A percentile compares a stretch with the other conserved stretches of the same genome.
phyloP scores from a whole-genome alignment of 2,113 vertebrate genomes.

The Saimiri boliviensis region DNA sequence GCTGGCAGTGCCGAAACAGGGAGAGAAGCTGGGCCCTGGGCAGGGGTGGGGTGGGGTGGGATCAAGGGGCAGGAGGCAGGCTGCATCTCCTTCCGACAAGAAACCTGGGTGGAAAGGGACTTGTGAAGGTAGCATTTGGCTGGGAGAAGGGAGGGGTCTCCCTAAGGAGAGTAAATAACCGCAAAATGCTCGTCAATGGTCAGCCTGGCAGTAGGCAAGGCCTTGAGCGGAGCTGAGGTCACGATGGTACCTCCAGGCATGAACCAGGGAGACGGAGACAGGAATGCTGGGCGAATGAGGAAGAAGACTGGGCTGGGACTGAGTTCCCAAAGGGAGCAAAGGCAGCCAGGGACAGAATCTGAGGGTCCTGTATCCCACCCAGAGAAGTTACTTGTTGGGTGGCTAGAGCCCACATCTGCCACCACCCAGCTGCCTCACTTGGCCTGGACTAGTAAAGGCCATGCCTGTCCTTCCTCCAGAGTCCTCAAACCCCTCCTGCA shows the following conservation, averaged over 20 bases:
- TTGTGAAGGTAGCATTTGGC: neutral
- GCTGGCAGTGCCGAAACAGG: neutral
- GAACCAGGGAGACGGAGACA: neutral
- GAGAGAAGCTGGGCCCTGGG: neutral
- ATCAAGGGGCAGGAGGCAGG: neutral
- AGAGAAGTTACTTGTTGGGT: neutral
- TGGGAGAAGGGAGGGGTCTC: neutral
- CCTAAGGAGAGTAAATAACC: neutral
- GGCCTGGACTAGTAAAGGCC: neutral
- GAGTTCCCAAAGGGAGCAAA: neutral
- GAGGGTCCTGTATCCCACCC: neutral
- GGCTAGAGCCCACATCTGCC: neutral
- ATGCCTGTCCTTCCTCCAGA: neutral
- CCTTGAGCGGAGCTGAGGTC: neutral
- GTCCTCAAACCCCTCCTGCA: neutral
- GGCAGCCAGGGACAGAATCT: neutral
- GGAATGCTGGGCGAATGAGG: neutral
- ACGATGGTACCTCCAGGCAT: neutral
- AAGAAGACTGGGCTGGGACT: neutral
- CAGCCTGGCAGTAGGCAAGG: neutral
- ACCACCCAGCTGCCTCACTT: neutral
- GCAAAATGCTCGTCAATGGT: neutral
- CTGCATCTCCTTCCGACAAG: neutral
- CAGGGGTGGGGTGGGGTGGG: too few species aligned
- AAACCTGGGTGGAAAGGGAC: neutral